Percentiles rank a stretch among this genome's conserved stretches.
Evolutionary conservation across 2,113 vertebrate genomes (phyloP).

Genomic region (Rhinoptilus africanus): DNA sequence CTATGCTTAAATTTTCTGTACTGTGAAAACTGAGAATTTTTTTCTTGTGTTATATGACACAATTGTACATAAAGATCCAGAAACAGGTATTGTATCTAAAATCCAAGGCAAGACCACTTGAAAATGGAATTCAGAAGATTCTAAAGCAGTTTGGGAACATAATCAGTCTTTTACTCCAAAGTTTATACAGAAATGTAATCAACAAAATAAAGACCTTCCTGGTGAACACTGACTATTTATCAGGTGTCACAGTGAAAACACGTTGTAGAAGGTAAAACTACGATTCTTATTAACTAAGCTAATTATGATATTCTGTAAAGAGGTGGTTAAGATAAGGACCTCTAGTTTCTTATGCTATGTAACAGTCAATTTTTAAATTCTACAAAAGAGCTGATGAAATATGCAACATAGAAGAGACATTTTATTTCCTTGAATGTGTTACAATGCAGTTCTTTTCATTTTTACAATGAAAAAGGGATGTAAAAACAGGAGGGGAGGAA

Average conservation of each 20-base stretch:
- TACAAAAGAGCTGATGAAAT: not conserved
- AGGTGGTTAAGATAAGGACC: not conserved
- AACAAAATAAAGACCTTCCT: not conserved
- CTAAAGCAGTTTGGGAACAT: not conserved
- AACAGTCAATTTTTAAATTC: not conserved
- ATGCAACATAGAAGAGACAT: not conserved
- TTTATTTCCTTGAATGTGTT: not conserved
- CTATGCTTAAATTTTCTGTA: not conserved
- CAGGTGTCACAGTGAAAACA: not conserved
- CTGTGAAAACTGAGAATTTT: not conserved
- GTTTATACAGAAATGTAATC: not conserved
- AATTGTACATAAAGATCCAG: not conserved
- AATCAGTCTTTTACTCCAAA: not conserved
- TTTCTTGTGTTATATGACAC: not conserved
- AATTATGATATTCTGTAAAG: not conserved
- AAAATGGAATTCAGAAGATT: not conserved
- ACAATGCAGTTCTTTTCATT: not conserved
- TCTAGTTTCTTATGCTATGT: not conserved
- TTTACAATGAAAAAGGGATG: not conserved
- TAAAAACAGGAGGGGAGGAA: not conserved
- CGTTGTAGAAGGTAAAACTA: not conserved
- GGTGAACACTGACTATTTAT: not conserved
- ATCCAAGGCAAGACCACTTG: not conserved
- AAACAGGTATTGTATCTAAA: not conserved
- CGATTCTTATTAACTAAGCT: not conserved